Evolutionary conservation across 2,797 vertebrate genomes (phyloP), one percentile per base, ranked within the genome.

Genomic region (Lepus townsendii): DNA sequence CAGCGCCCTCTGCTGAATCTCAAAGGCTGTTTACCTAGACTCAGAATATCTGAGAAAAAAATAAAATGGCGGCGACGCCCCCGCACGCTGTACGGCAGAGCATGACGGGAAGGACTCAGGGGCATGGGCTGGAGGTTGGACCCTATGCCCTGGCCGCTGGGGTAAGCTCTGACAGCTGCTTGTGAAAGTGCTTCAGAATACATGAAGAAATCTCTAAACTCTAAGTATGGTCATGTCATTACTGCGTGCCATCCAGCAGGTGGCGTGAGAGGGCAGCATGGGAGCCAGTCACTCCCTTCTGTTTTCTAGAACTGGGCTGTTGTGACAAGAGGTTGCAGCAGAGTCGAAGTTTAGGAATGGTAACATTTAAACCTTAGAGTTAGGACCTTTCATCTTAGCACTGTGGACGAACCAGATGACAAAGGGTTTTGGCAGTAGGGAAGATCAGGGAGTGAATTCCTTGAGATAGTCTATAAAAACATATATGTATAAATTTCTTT

Each of bases 1-100:
- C 42, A 85, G 82, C 85, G 69, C 95, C 90, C 91, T 93, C 96
- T 97, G 69, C 47, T 92, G 94, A 94, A 71, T 50, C 4, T 1
- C 38, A 42, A 65, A 92, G 6, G 30, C n/a, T 79, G 16, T 65
- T 65, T 84, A 38, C 26, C 1, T 52, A 57, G 71, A 93, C 0
- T 26, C 80, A 90, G 19, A 54, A 14, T 42, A 4, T 65, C 5
- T 0, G 3, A 91, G 66, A 63, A 71, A 69, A 94, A 91, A 3
- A 16, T 84, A 92, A 93, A 95, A 88, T 85, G 65, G 47, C 5
- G 32, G n/a, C 2, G 10, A 68, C 0, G 3, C 9, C 22, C 4
- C 3, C 6, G 0, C 32, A 24, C 0, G 3, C 20, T 35, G 2
- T 38, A 54, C 26, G 4, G 9, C 63, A 32, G 50, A 90, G 35